phyloP scores from a whole-genome alignment of 2,888 invertebrate species.

The Sarcophaga carnaria region DNA sequence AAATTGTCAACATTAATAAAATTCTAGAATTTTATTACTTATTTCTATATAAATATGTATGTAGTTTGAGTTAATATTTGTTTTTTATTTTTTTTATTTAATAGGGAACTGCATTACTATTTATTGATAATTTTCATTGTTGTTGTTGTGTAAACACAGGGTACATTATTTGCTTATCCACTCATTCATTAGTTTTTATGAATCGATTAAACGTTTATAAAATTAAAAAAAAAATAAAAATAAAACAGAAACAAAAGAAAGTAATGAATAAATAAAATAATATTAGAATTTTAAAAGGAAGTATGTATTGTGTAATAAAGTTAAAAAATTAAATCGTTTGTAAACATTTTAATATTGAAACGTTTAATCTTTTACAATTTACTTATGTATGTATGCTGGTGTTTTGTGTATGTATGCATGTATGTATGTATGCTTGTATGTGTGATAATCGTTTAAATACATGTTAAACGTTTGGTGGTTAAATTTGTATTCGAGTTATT shows the following conservation, averaged over 20 bases:
- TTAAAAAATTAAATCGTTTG: neutral
- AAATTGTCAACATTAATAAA: conserved; percentile 60
- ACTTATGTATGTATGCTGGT: conserved; percentile 22
- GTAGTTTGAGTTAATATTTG: conserved; percentile 42
- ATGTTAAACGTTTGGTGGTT: conserved; percentile 62
- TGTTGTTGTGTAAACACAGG: conserved; percentile 47
- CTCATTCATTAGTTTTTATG: conserved; percentile 31
- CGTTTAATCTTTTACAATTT: conserved; percentile 37
- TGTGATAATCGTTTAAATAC: conserved; percentile 16
- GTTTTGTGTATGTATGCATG: conserved; percentile 12
- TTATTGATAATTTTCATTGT: conserved; percentile 55
- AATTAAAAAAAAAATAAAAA: neutral
- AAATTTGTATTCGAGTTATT: conserved; percentile 68
- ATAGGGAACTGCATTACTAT: conserved; percentile 65
- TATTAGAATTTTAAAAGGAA: too few species aligned
- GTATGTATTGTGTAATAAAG: too few species aligned
- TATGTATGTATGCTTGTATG: neutral
- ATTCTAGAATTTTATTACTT: conserved; percentile 24
- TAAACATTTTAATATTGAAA: conserved; percentile 14
- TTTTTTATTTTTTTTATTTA: conserved; percentile 39
- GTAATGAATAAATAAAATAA: neutral
- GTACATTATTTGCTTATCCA: conserved; percentile 36
- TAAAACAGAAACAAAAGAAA: too few species aligned
- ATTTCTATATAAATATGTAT: conserved; percentile 41
- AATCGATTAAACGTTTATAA: conserved; percentile 41